Evolutionary conservation across 2,888 invertebrate species (phyloP), one percentile per base, ranked within the genome.

Genomic region (Sinhomidia bicolor): DNA sequence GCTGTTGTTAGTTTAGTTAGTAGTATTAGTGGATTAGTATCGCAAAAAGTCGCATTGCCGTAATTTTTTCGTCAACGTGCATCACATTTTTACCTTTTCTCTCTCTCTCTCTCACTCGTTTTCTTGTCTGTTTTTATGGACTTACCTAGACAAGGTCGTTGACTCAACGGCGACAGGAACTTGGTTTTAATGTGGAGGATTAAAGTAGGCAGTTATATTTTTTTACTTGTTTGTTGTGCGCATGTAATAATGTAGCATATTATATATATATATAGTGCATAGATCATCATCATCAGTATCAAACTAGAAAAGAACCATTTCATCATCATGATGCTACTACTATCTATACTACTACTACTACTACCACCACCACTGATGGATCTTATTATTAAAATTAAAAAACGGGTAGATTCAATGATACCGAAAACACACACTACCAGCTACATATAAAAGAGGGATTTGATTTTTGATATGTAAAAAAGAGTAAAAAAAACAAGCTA

Each of bases 91-190:
- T 51, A 26, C 51, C 26, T 20, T 65, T n/a, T 65, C 9, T 41
- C 12, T 80, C 36, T 36, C 36, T 36, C 36, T 36, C 36, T 36
- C 36, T 36, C 36, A 5, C 4, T n/a, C 36, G 9, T 5, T 4
- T 71, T 51, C 51, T 71, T 26, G 36, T 17, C 44, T 44, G 51
- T 76, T 82, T 80, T 82, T 76, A 44, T 74, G 20, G 36, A 57
- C 84, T 82, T 79, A 88, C 71, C 89, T 85, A 89, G 89, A 89
- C 89, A 89, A 89, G 89, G 89, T 89, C 89, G 89, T 89, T 89
- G 89, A 89, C 89, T 89, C 81, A 89, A 68, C 80, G 85, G 89
- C 89, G 89, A 89, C 89, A 89, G 89, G 81, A 89, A 85, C 89
- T 80, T 29, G 44, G 74, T 51, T 76, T 78, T 57, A 78, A 78